Evolutionary conservation across 2,113 vertebrate genomes (phyloP).

Genomic region (Orycteropus afer): DNA sequence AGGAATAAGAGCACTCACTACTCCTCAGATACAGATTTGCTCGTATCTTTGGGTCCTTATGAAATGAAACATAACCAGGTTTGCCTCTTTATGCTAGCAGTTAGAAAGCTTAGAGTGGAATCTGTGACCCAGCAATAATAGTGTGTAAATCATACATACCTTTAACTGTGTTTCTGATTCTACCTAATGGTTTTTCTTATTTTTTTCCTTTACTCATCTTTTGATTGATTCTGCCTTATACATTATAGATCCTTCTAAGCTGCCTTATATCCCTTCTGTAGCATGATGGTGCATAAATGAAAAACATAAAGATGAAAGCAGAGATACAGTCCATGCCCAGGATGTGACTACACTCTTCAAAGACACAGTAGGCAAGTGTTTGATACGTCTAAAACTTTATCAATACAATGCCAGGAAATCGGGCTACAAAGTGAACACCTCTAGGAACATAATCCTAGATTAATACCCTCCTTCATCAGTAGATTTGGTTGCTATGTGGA

Average conservation of each 20-base stretch:
- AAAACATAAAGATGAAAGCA: constrained; percentile 24
- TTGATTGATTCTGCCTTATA: neutral
- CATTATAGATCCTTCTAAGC: neutral
- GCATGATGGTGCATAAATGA: neutral
- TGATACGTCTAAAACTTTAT: neutral
- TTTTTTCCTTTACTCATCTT: constrained; percentile 21
- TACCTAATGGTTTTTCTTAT: neutral
- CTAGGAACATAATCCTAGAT: neutral
- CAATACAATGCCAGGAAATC: neutral
- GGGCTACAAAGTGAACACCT: neutral
- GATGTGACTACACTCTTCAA: neutral
- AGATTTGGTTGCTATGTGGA: neutral
- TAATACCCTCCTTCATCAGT: neutral
- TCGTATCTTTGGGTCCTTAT: neutral
- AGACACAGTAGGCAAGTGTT: neutral
- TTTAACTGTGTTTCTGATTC: neutral
- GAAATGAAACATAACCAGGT: neutral
- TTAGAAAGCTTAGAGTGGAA: neutral
- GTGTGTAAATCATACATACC: neutral
- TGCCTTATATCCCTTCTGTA: neutral
- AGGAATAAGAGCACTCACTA: neutral
- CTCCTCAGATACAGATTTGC: neutral
- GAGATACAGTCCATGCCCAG: neutral
- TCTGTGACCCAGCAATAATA: neutral
- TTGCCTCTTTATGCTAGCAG: neutral